A percentile compares a stretch with the other conserved stretches of the same genome.
These are phyloP conservation scores for Lottia scabra DNA, from an alignment of 2,888 invertebrate species.

Conservation along the genomic window DNA sequence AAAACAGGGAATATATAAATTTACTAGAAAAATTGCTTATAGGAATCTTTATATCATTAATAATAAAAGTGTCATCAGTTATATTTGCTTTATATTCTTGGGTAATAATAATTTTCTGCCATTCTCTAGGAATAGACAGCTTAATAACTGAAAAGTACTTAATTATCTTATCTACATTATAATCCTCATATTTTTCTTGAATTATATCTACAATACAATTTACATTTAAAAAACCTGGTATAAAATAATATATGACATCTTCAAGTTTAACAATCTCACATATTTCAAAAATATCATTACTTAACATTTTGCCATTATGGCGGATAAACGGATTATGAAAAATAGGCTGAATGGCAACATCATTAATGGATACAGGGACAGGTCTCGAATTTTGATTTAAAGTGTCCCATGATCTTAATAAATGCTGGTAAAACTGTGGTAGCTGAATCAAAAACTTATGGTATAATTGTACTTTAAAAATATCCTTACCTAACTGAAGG, in stretches of 20 bases:
- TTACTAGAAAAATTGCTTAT: neutral
- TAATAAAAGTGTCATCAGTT: too few species aligned
- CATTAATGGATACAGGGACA: neutral
- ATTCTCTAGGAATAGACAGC: neutral
- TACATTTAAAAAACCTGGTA: neutral
- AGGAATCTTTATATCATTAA: neutral
- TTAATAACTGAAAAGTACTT: neutral
- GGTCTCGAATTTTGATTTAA: neutral
- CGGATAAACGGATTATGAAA: neutral
- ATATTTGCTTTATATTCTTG: too few species aligned
- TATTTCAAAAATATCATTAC: neutral
- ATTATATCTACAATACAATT: neutral
- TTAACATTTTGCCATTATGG: neutral
- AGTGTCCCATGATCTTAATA: neutral
- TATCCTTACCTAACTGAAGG: neutral
- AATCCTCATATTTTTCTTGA: neutral
- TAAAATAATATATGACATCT: neutral
- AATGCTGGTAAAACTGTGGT: neutral
- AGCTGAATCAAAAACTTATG: neutral
- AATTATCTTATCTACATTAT: neutral
- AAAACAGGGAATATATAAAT: neutral
- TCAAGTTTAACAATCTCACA: neutral
- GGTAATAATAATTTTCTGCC: neutral
- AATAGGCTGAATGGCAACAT: neutral
- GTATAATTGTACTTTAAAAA: neutral